phyloP scores from a whole-genome alignment of 2,888 invertebrate species.

The Orthonevra nobilis region DNA sequence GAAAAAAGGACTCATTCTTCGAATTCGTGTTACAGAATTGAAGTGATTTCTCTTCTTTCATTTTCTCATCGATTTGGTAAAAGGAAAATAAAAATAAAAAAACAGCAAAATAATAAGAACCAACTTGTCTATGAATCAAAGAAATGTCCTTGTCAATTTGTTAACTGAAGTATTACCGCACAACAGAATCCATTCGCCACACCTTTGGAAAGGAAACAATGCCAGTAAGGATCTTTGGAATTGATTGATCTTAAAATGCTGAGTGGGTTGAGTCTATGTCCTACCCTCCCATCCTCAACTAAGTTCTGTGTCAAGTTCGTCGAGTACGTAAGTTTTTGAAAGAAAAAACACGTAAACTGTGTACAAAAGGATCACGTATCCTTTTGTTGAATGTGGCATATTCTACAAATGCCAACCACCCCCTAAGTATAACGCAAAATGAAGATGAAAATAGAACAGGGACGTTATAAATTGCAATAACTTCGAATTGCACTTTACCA shows the following conservation, averaged over 20 bases:
- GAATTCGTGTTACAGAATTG: not conserved
- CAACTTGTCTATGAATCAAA: not conserved
- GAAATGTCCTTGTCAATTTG: slow-evolving; percentile 25
- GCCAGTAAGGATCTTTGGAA: slow-evolving; percentile 1
- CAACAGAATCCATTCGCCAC: not conserved
- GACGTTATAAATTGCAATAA: slow-evolving; percentile 36
- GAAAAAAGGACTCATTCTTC: not conserved
- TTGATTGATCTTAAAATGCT: slow-evolving; percentile 16
- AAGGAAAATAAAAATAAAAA: not conserved
- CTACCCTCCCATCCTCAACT: not conserved
- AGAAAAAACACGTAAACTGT: too few species aligned
- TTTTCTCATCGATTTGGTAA: not conserved
- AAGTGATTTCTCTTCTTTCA: not conserved
- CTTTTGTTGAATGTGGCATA: slow-evolving; percentile 7
- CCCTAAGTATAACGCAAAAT: slow-evolving; percentile 1
- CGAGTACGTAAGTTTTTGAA: not conserved
- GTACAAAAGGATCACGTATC: slow-evolving; percentile 35
- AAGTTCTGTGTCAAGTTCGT: slow-evolving; percentile 9
- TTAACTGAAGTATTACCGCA: not conserved
- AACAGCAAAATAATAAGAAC: too few species aligned
- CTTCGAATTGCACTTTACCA: slow-evolving; percentile 39
- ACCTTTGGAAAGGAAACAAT: not conserved
- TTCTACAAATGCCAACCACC: slow-evolving; percentile 1
- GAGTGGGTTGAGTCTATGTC: not conserved
- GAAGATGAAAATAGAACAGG: not conserved